Evolutionary conservation across 1,140 invertebrate species (phyloP).

Genomic region (Centruroides vittatus): DNA sequence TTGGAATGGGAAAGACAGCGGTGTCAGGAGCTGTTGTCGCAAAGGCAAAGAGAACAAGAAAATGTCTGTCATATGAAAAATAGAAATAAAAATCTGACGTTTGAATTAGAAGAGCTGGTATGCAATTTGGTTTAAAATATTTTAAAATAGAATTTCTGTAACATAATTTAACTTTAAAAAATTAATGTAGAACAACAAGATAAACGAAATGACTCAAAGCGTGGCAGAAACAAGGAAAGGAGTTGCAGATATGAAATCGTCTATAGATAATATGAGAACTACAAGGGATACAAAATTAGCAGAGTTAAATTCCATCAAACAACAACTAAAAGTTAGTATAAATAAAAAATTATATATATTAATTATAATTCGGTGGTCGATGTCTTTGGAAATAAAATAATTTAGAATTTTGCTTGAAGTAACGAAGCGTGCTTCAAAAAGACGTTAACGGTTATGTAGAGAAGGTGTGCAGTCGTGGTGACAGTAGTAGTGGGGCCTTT

Average conservation of each 20-base stretch:
- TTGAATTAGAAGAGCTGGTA: constrained; percentile 61
- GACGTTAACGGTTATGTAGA: no score
- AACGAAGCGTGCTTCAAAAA: no score
- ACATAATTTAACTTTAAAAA: not conserved
- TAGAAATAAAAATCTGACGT: constrained; percentile 68
- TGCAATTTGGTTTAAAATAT: constrained; percentile 12
- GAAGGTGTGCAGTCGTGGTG: no score
- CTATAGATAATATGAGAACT: constrained; percentile 88
- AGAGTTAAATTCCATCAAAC: constrained; percentile 77
- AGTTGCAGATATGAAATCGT: constrained; percentile 82
- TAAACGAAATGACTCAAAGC: constrained; percentile 69
- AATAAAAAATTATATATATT: not conserved
- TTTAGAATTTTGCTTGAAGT: no score
- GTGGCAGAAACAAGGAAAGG: constrained; percentile 74
- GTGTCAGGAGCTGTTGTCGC: constrained; percentile 64
- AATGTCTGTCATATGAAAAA: constrained; percentile 77
- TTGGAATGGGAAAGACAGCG: constrained; percentile 93
- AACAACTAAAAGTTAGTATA: constrained; percentile 27
- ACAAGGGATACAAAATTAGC: constrained; percentile 77
- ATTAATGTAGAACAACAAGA: constrained; percentile 40
- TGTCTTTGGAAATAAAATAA: no score
- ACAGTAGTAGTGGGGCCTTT: no score
- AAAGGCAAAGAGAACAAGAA: constrained; percentile 74
- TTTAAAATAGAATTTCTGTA: no score
- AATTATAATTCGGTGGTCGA: not conserved